Base-by-base conservation (phyloP, 1,140 invertebrate species). In the Drosophila subobscura region DNA sequence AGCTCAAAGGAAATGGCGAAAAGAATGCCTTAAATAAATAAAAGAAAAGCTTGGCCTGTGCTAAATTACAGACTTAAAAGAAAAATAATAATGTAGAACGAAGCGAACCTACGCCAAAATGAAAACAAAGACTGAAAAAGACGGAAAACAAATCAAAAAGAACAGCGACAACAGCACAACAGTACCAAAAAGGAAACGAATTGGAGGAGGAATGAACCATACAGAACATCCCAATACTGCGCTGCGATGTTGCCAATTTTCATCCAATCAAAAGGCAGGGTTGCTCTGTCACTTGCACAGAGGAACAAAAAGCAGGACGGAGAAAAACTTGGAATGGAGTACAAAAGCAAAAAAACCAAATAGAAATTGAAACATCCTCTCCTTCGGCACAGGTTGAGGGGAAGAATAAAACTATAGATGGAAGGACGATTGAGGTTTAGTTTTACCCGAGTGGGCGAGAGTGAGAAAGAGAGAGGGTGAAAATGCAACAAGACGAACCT, bases 291-390 rank as follows among this genome's bases (percentile, higher is more conserved):
- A 81, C 66, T 75, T 72, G 50, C 67, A 73, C 46, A 73, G 16
- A 66, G 54, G 76, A 79, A 78, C 74, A 10, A 10, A 37, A 37
- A 37, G 33, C 33, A 37, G 3, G 66, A 81, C 55, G 77, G 83
- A 86, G 78, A 86, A 86, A 86, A 86, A 81, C 74, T 4, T 27
- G 5, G 25, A 5, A 6, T 27, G 16, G 47, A 44, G 6, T 14
- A 23, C 22, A 68, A 53, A 29, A 66, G 71, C 55, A 78, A 58
- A 65, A 83, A 83, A 86, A 83, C 74, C 88, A 88, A 86, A 88
- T 86, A 86, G 71, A 86, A 83, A 88, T 86, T 88, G 81, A 88
- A 86, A 86, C 81, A 86, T 86, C 83, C 83, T 86, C 88, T 83
- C 81, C 29, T 33, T 81, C 63, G 68, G 16, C 25, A 50, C 50